These are phyloP conservation scores for Chrysomallon squamiferum DNA, from an alignment of 1,140 invertebrate species.

Conservation along the genomic window DNA sequence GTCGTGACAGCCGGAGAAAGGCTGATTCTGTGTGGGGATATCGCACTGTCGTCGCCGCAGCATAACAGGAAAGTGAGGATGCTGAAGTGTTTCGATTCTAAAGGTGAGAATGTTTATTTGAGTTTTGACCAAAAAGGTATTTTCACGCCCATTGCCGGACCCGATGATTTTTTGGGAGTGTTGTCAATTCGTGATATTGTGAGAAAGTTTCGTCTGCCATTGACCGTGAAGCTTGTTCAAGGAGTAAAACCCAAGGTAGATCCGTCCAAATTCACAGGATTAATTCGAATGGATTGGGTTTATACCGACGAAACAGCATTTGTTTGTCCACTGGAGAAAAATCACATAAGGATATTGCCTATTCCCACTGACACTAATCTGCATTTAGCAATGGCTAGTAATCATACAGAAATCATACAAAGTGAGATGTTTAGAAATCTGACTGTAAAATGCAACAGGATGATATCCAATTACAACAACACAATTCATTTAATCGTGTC, in stretches of 20 bases:
- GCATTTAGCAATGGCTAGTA: conserved; percentile 83
- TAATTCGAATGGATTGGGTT: conserved; percentile 80
- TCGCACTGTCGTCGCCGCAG: conserved; percentile 63
- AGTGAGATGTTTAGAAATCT: conserved; percentile 82
- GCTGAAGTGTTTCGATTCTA: conserved; percentile 83
- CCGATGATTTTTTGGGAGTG: conserved; percentile 91
- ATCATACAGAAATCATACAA: conserved; percentile 80
- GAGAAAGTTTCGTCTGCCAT: conserved; percentile 81
- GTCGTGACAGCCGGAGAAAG: conserved; percentile 78
- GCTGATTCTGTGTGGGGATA: conserved; percentile 77
- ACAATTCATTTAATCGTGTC: conserved; percentile 71
- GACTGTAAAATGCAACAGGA: conserved; percentile 75
- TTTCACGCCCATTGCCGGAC: conserved; percentile 87
- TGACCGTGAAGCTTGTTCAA: conserved; percentile 88
- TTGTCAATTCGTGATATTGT: conserved; percentile 82
- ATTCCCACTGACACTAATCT: conserved; percentile 84
- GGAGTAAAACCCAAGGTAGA: conserved; percentile 78
- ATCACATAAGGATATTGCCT: conserved; percentile 77
- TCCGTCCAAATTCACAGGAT: conserved; percentile 66
- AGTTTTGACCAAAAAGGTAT: conserved; percentile 85
- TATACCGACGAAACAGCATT: conserved; percentile 77
- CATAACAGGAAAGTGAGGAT: conserved; percentile 69
- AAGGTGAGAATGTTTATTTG: conserved; percentile 82
- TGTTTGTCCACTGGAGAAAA: conserved; percentile 72
- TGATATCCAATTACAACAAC: conserved; percentile 84